A percentile compares a stretch with the other conserved stretches of the same genome.
These are phyloP conservation scores for Cheilosia impressa DNA, from an alignment of 2,888 invertebrate species.

Conservation along the genomic window DNA sequence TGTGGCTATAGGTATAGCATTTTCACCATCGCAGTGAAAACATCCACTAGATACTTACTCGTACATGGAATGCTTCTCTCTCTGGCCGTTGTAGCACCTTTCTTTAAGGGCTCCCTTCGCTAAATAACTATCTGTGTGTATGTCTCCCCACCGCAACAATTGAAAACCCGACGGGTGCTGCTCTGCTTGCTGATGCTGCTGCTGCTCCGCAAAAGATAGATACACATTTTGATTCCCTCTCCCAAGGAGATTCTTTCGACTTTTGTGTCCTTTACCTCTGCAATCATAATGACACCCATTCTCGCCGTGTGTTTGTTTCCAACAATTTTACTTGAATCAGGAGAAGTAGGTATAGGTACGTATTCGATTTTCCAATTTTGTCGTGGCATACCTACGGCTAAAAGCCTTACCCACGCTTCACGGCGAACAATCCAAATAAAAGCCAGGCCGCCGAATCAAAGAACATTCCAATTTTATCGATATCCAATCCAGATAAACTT, in stretches of 20 bases:
- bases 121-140: constrained; percentile 45
- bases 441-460: background rate
- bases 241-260: constrained; percentile 72
- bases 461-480: no score
- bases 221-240: constrained; percentile 74
- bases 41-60: constrained; percentile 31
- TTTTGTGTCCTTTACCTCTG: constrained; percentile 74
- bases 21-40: constrained; percentile 29
- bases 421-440: background rate
- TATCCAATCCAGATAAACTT: no score
- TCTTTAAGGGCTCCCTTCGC: constrained; percentile 37
- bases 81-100: constrained; percentile 48
- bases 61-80: constrained; percentile 40
- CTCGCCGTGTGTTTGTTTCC: constrained; percentile 45
- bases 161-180: constrained; percentile 63
- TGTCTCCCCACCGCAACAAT: constrained; percentile 64
- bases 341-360: background rate
- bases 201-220: constrained; percentile 70
- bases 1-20: constrained; percentile 8
- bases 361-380: constrained; percentile 73
- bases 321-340: constrained; percentile 56
- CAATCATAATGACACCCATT: constrained; percentile 72
- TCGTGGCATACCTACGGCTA: constrained; percentile 31
- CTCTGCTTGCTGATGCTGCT: constrained; percentile 26
- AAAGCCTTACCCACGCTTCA: background rate